Conservation (phyloP, 2,797 vertebrate species). For the Manis pentadactyla region DNA sequence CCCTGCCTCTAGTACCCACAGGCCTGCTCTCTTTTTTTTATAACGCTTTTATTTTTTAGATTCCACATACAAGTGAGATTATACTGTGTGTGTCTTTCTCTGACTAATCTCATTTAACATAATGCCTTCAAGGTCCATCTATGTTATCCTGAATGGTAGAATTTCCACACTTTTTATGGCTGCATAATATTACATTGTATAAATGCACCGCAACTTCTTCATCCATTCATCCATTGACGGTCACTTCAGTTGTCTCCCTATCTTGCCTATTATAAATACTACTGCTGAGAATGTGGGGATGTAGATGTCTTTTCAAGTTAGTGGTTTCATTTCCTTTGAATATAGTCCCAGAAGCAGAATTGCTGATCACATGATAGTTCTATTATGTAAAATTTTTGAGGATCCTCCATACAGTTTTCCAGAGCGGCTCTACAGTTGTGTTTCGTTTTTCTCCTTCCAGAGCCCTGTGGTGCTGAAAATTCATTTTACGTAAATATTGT, state of each 20-base stretch:
- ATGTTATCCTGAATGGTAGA: neutral
- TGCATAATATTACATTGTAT: neutral
- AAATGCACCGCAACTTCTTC: neutral
- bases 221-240: neutral
- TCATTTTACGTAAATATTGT: constrained; percentile 15
- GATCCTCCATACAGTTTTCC: neutral
- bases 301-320: neutral
- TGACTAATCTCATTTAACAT: neutral
- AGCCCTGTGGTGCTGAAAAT: neutral
- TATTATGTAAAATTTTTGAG: neutral
- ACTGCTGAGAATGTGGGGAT: neutral
- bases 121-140: neutral
- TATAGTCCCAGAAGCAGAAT: neutral
- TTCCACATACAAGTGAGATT: neutral
- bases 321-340: neutral
- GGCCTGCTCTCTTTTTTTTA: neutral
- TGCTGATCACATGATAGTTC: neutral
- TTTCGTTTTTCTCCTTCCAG: neutral
- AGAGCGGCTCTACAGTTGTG: neutral
- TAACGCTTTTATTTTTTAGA: neutral
- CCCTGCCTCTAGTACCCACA: neutral
- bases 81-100: neutral
- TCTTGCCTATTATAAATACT: neutral
- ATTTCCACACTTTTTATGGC: too few species aligned
- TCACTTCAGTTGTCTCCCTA: neutral